Base-by-base conservation (phyloP, 92 coral and sea anemone genomes). In the Scolanthus callimorphus region DNA sequence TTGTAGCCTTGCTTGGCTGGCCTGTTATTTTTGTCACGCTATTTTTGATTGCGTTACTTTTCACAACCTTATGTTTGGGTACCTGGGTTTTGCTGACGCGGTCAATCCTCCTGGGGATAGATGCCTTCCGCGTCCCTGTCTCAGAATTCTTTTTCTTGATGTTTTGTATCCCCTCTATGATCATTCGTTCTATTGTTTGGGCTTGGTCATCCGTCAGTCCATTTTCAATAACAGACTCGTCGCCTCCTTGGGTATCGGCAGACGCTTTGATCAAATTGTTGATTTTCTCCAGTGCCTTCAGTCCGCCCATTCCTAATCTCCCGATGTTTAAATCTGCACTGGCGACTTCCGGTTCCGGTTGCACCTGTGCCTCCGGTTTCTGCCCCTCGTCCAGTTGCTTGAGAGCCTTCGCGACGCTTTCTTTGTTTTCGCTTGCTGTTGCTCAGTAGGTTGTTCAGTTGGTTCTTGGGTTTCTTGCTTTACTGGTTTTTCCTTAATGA, bases 131-230 rank as follows among this genome's bases (percentile, higher is more conserved):
- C 6, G 70, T 76, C 4, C 89, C 89, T 2, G 70, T 0, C 22
- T 41, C 66, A 8, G 29, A 3, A 17, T 22, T 39, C 24, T 81
- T 88, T 41, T 80, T 88, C 72, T 88, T 82, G 11, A 83, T 86
- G 57, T 94, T 85, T 39, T 89, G 81, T 23, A 94, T 81, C 51
- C 99, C 99, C 59, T 90, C 99, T 17, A 94, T 94, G 20, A 91
- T 91, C 97, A 91, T 91, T 52, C 97, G 69, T 29, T 91, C 97
- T 50, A 91, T 91, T 1, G 90, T 83, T 29, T 88, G 95, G 49
- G 95, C 97, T 50, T 91, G 97, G 12, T 88, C 97, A 44, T 91
- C 97, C 9, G 97, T 91, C 22, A 91, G 63, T 2, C 88, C 78
- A 39, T 85, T 89, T n/a, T 84, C 97, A 6, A 83, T 21, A 30